Percentiles rank a stretch among this genome's conserved stretches.
These are phyloP conservation scores for Tapirus terrestris DNA, from an alignment of 2,113 vertebrate genomes.

Conservation along the genomic window DNA sequence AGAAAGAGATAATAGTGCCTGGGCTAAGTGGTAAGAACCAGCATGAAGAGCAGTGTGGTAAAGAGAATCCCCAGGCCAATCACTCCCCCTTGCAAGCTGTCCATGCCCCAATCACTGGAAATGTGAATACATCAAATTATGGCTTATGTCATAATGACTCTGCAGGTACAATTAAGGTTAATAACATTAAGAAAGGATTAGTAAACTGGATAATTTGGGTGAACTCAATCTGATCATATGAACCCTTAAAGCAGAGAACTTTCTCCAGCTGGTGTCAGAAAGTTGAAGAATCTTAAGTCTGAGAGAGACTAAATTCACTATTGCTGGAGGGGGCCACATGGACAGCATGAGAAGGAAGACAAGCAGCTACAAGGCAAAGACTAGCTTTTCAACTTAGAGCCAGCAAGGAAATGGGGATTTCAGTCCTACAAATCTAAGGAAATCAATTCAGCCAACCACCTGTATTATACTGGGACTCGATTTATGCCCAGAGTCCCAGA, in stretches of 20 bases:
- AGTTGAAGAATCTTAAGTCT: background rate
- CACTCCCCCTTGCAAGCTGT: background rate
- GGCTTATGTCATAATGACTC: background rate
- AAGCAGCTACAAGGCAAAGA: background rate
- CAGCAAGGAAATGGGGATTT: background rate
- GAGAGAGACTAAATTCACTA: background rate
- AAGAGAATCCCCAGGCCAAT: background rate
- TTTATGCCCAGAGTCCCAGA: background rate
- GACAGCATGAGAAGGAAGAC: background rate
- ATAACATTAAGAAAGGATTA: background rate
- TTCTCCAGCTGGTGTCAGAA: background rate
- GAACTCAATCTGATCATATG: background rate
- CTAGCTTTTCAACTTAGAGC: rapidly evolving
- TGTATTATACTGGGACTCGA: background rate
- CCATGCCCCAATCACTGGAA: background rate
- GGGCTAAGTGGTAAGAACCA: background rate
- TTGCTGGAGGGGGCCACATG: rapidly evolving
- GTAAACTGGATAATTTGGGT: background rate
- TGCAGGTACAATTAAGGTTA: background rate
- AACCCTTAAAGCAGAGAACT: background rate
- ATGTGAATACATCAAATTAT: background rate
- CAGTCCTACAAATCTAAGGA: background rate
- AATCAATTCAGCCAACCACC: background rate
- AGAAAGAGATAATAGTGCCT: background rate
- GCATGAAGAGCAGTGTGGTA: background rate